A percentile compares a stretch with the other conserved stretches of the same genome.
These are phyloP conservation scores for Sandelia bainsii DNA, from an alignment of 2,797 vertebrate genomes.

Conservation along the genomic window DNA sequence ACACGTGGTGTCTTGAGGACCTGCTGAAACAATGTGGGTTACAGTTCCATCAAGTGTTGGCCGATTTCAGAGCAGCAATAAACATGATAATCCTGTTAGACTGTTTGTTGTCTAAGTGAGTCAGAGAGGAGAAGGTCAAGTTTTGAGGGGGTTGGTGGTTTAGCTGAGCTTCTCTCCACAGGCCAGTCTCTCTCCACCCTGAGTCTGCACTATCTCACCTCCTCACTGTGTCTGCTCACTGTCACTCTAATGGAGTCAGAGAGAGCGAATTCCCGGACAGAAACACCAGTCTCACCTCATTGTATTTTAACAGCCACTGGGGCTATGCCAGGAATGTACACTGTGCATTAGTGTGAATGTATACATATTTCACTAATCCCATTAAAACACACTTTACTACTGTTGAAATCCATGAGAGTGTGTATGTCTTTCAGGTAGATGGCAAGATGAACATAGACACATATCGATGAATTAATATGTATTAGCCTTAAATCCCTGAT, in stretches of 20 bases:
- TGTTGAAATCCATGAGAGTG: slow-evolving; percentile 56
- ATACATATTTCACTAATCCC: slow-evolving; percentile 78
- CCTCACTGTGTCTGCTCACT: slow-evolving; percentile 84
- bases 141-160: slow-evolving; percentile 61
- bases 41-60: slow-evolving; percentile 15
- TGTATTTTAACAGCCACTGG: slow-evolving; percentile 78
- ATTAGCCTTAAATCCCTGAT: not conserved
- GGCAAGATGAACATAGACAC: slow-evolving; percentile 7
- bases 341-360: slow-evolving; percentile 80
- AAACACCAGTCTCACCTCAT: slow-evolving; percentile 81
- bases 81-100: slow-evolving; percentile 25
- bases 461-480: not conserved
- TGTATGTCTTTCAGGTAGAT: slow-evolving; percentile 27
- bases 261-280: slow-evolving; percentile 63
- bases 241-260: slow-evolving; percentile 86
- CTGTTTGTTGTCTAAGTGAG: slow-evolving; percentile 60
- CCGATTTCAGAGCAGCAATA: slow-evolving; percentile 28
- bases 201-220: slow-evolving; percentile 84
- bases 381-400: slow-evolving; percentile 65
- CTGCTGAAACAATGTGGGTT: not conserved
- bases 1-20: not conserved
- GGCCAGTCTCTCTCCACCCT: slow-evolving; percentile 63
- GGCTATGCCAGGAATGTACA: slow-evolving; percentile 84
- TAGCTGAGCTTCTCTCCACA: slow-evolving; percentile 64
- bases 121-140: slow-evolving; percentile 76